Evolutionary conservation across 2,797 vertebrate species (phyloP), one percentile per base, ranked within the genome.

Genomic region (Nasua narica): DNA sequence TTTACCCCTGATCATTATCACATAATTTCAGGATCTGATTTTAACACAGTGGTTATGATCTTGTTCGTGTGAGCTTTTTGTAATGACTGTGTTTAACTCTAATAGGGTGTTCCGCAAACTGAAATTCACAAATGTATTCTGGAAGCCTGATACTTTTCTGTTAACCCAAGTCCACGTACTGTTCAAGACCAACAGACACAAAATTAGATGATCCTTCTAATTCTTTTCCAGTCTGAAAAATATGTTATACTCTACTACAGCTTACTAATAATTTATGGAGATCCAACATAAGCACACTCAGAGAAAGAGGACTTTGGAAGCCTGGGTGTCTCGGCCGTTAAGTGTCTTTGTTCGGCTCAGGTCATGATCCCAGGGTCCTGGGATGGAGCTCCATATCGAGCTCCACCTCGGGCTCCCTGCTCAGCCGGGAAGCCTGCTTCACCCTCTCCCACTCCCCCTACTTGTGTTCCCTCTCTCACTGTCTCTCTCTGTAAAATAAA

Each of bases 191-290:
- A 78, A 87, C 23, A 86, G 65, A 95, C 60, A 84, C 58, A 40
- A 94, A 37, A 91, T 81, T 70, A 94, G 58, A 91, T 91, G 35
- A 94, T 93, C 82, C 76, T 90, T 82, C 93, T 65, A 74, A 86
- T n/a, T 83, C 35, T 11, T 67, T 82, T 91, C 25, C 40, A 58
- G 16, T 93, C 37, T 81, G n/a, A 96, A 96, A 94, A 84, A 78
- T 37, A 85, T 15, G n/a, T 46, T 82, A 84, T 7, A 83, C 46
- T 46, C 56, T 32, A 62, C 18, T 54, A 19, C 27, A 91, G 35
- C 3, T 78, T 67, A 94, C 37, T 69, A 87, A 67, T 43, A 92
- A 79, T 74, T 94, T 90, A 92, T 25, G 27, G 54, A 92, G 40
- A 95, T 72, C 48, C 95, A 72, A 93, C 60, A 93, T 91, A 40